Percentiles rank a stretch among this genome's conserved stretches.
Conservation (phyloP, 2,113 vertebrate species). For the Pholis gunnellus region DNA sequence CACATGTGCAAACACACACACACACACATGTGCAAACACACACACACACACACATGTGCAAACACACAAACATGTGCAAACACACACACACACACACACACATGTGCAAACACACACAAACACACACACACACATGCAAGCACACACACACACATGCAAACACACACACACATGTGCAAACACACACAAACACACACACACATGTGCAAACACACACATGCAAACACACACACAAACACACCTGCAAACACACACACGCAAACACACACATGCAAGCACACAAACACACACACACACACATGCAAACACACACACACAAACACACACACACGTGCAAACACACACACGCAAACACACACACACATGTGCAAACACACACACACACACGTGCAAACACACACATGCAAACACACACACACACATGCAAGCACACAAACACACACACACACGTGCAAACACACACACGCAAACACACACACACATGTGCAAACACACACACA, state of each 20-base stretch:
- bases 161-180: constrained; percentile 35
- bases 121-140: constrained; percentile 12
- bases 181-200: constrained; percentile 6
- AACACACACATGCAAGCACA: constrained; percentile 34
- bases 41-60: constrained; percentile 27
- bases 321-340: constrained; percentile 19
- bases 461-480: constrained; percentile 25
- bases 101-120: constrained; percentile 19
- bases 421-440: too few relatives aligned
- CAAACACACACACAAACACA: constrained; percentile 23
- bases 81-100: constrained; percentile 6
- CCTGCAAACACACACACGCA: constrained; percentile 15
- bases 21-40: constrained; percentile 33
- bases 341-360: constrained; percentile 25
- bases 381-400: constrained; percentile 34
- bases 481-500: constrained; percentile 24
- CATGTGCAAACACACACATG: constrained; percentile 22
- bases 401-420: constrained; percentile 25
- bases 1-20: constrained; percentile 21
- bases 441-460: constrained; percentile 11
- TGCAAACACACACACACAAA: not conserved
- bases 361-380: constrained; percentile 21
- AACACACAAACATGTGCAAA: too few relatives aligned
- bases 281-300: constrained; percentile 26
- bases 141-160: constrained; percentile 33